Evolutionary conservation across 2,797 vertebrate genomes (phyloP).

Genomic region (Anolis apletophallus): DNA sequence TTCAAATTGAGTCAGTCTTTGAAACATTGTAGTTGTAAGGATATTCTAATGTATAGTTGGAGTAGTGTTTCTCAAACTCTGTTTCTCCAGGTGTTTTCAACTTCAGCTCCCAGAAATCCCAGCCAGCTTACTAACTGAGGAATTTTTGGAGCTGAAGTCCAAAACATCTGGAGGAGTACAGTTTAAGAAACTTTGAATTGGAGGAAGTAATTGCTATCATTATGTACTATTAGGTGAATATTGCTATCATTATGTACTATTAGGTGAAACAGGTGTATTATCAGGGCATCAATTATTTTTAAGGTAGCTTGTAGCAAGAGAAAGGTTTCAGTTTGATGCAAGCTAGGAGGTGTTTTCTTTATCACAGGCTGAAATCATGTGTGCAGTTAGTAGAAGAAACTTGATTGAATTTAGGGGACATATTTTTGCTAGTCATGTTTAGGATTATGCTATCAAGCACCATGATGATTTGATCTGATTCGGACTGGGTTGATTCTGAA

Average conservation of each 20-base stretch:
- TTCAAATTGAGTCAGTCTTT: too few species aligned
- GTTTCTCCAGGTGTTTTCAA: too few species aligned
- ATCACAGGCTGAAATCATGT: background rate
- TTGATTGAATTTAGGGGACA: too few species aligned
- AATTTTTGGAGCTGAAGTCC: too few species aligned
- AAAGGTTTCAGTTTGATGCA: background rate
- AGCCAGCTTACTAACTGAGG: too few species aligned
- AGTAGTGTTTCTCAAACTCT: too few species aligned
- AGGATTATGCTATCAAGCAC: background rate
- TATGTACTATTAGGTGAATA: too few species aligned
- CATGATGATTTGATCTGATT: background rate
- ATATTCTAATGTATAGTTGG: background rate
- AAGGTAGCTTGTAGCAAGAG: background rate
- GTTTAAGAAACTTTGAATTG: too few species aligned
- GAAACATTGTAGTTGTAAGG: background rate
- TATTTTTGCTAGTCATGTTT: background rate
- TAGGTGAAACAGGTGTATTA: too few species aligned
- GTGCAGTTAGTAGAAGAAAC: background rate
- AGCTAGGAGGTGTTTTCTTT: background rate
- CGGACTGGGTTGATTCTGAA: background rate
- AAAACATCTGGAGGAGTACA: too few species aligned
- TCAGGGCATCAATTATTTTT: background rate
- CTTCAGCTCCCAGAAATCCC: too few species aligned
- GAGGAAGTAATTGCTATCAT: background rate
- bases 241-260: background rate